These are phyloP conservation scores for Panonychus citri DNA, from an alignment of 1,140 invertebrate species.

Conservation along the genomic window DNA sequence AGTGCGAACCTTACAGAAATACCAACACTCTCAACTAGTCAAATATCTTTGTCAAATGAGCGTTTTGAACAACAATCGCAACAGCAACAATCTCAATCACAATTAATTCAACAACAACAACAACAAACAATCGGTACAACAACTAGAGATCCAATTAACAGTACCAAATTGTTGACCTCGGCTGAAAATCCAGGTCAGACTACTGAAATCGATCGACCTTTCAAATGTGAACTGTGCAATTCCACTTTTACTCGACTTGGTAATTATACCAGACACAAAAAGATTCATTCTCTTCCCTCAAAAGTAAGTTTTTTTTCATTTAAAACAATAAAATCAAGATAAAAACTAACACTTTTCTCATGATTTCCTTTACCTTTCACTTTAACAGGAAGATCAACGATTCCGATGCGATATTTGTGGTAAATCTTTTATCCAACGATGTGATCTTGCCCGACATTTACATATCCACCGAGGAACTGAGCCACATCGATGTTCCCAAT, in stretches of 20 bases:
- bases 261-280: constrained; percentile 15
- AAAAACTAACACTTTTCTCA: neutral
- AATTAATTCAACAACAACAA: too few relatives aligned
- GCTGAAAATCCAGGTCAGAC: neutral
- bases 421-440: constrained; percentile 20
- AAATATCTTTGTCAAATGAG: neutral
- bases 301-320: constrained; percentile 8
- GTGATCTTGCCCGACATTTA: constrained; percentile 21
- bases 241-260: constrained; percentile 19
- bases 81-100: neutral
- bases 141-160: neutral
- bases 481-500: constrained; percentile 19
- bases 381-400: constrained; percentile 13
- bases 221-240: constrained; percentile 24
- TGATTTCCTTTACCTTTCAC: neutral
- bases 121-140: neutral
- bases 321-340: neutral
- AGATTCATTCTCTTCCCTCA: constrained; percentile 14
- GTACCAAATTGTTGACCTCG: neutral
- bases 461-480: constrained; percentile 21
- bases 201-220: constrained; percentile 25
- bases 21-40: neutral
- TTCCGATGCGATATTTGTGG: constrained; percentile 20
- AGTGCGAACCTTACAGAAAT: neutral
- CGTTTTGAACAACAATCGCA: neutral